Base-by-base conservation (phyloP, 2,797 vertebrate species). In the Myotis myotis region DNA sequence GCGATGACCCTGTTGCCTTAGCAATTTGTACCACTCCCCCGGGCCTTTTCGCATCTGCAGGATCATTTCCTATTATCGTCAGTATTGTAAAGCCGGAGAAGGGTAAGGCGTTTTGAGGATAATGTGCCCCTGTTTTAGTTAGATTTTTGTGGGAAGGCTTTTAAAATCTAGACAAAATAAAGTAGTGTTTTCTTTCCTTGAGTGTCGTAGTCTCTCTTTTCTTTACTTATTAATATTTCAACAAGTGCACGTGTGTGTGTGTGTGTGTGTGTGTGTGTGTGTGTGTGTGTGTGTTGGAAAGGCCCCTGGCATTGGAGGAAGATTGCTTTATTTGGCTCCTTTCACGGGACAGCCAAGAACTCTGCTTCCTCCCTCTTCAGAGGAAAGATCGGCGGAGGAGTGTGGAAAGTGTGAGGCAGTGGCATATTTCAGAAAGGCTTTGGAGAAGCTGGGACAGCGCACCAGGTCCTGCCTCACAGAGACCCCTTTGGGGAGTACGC, bases 361-460 rank as follows among this genome's bases (percentile, higher is more conserved):
- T 78, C 75, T 36, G 83, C 80, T 96, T 96, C 88, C 92, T 93
- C 60, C 53, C 44, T 53, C 28, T 84, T 74, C 30, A n/a, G 90
- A 68, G 84, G 85, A 82, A 81, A 81, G 72, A 81, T 55, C 91
- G 28, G 44, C 51, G 15, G 66, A 80, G 60, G 51, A 81, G 70
- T 81, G 66, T 83, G 93, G 94, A 96, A 97, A 94, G 53, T 95
- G 57, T 97, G 96, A 97, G 60, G 70, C 82, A 81, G 72, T 10
- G 80, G 84, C 68, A 17, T 80, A 68, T 93, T 71, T 62, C 72
- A 68, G 92, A 91, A 94, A 86, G 66, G 22, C 72, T 66, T 64
- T 49, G 8, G 72, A 78, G 72, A 49, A 80, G 91, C 16, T 68
- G 41, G 92, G 55, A 57, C 68, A 33, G 57, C 86, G 93, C 88